Base-by-base conservation (phyloP, 92 coral and sea anemone species). In the Chrysogorgia sp. region DNA sequence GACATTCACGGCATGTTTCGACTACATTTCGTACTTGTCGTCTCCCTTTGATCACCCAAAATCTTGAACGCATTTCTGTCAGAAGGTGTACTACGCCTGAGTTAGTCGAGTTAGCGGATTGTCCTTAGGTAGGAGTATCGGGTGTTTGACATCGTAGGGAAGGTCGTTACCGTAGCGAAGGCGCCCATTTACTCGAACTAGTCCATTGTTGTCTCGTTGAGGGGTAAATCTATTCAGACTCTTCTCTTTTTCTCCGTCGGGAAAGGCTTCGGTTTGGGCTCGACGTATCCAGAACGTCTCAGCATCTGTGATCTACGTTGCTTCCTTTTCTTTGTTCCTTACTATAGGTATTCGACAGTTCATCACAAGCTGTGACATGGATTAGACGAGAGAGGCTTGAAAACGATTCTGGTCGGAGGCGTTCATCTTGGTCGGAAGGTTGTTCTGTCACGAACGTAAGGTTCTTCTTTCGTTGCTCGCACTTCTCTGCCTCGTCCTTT, bases 11-110 rank as follows among this genome's bases (percentile, higher is more conserved):
- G 30, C 67, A 61, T 1, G 31, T 1, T 1, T 26, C 13, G 9
- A 63, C 26, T 10, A 59, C 32, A 52, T 25, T 75, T 37, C 90
- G 70, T 29, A 72, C 86, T 17, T 29, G 13, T 2, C 77, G 70
- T 21, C 74, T 74, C 19, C 89, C 85, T 52, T 80, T 85, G 13
- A 80, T 60, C 17, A 81, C 32, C 80, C 86, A 86, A 62, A 81
- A 80, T 17, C 62, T 52, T 12, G 41, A 20, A 1, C 76, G 77
- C 13, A 81, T 34, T 50, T 86, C 77, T 1, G 90, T 86, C 7
- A 75, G 74, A 0, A 20, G 13, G 19, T 86, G 86, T 20, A 81
- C 90, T 21, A 86, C 85, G 15, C 86, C 90, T 19, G 86, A 20
- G 77, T 47, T 2, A 82, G 86, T 70, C 58, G 45, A 12, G 86